These are phyloP conservation scores for Meiosimyza platycephala DNA, from an alignment of 2,888 invertebrate species.

Conservation along the genomic window DNA sequence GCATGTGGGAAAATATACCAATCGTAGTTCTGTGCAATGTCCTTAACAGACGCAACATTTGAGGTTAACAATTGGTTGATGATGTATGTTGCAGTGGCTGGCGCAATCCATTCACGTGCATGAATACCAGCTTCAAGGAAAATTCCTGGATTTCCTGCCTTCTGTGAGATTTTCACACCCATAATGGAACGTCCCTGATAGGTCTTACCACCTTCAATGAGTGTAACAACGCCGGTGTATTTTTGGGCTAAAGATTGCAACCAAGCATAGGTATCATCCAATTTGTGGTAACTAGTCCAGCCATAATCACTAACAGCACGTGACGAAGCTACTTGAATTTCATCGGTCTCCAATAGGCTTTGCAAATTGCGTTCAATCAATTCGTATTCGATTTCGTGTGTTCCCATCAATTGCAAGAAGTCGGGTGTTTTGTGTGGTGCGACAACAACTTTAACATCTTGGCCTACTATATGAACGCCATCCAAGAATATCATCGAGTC, in stretches of 20 bases:
- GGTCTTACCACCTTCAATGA: slow-evolving; percentile 70
- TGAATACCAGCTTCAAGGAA: slow-evolving; percentile 76
- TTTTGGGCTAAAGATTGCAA: slow-evolving; percentile 67
- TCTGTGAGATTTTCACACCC: slow-evolving; percentile 71
- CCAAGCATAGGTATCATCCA: slow-evolving; percentile 70
- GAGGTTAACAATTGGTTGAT: slow-evolving; percentile 73
- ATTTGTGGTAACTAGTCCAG: slow-evolving; percentile 57
- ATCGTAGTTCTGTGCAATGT: slow-evolving; percentile 71
- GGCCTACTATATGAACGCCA: slow-evolving; percentile 62
- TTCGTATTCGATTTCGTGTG: slow-evolving; percentile 67
- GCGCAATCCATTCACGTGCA: slow-evolving; percentile 81
- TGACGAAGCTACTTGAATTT: slow-evolving; percentile 2
- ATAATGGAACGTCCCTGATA: slow-evolving; percentile 73
- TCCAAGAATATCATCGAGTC: slow-evolving; percentile 67
- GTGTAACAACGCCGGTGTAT: slow-evolving; percentile 68
- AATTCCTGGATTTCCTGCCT: slow-evolving; percentile 66
- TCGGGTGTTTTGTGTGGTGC: slow-evolving; percentile 45
- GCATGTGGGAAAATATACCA: slow-evolving; percentile 81
- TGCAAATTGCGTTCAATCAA: slow-evolving; percentile 64
- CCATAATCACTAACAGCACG: slow-evolving; percentile 45
- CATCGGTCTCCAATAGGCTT: slow-evolving; percentile 46
- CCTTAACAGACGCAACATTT: slow-evolving; percentile 66
- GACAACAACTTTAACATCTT: slow-evolving; percentile 67
- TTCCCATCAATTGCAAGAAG: slow-evolving; percentile 40
- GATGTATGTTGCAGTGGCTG: slow-evolving; percentile 74